Base-by-base conservation (phyloP, 2,113 vertebrate species). In the Tor tambroides region DNA sequence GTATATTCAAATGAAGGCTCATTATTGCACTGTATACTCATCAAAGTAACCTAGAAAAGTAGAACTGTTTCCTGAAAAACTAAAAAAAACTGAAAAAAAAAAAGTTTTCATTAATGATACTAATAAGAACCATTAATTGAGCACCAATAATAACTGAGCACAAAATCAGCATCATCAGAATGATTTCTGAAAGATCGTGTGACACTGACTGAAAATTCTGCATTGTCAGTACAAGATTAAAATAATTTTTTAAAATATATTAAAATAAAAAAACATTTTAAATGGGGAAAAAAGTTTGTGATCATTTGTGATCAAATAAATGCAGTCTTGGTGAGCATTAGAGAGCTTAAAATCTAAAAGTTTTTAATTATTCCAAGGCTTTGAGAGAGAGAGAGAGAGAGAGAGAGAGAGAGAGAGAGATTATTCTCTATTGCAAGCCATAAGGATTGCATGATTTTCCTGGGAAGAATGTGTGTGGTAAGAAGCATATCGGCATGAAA, bases 401-500 rank as follows among this genome's bases (percentile, higher is more conserved):
- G 32, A 32, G 32, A 4, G 32, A 35, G 32, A 35, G 32, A 35
- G 32, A 38, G 35, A 38, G 35, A 38, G 35, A 38, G 5, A 15
- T 26, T 15, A 17, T 77, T 77, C 26, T 77, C 46, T 51, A 17
- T 72, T 72, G 21, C 19, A 56, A 30, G 28, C 46, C 77, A 26
- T 81, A 41, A 14, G 12, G 19, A 41, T 10, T n/a, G 6, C 10
- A 32, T 61, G 35, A 19, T 43, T 79, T 67, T 28, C 41, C 10
- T 30, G 1, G 26, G 46, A 51, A 35, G 28, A 71, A 49, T 49
- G 51, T 59, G 51, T 59, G 51, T 59, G 30, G 19, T 49, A 59
- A 85, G 87, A 74, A 78, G 56, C 49, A 80, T 79, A 75, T 85
- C 41, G 63, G 30, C 80, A 83, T n/a, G 51, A 65, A 71, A 46